Percentiles rank a stretch among this genome's conserved stretches.
phyloP scores from a whole-genome alignment of 1,140 invertebrate species.

The Nasonia giraulti region DNA sequence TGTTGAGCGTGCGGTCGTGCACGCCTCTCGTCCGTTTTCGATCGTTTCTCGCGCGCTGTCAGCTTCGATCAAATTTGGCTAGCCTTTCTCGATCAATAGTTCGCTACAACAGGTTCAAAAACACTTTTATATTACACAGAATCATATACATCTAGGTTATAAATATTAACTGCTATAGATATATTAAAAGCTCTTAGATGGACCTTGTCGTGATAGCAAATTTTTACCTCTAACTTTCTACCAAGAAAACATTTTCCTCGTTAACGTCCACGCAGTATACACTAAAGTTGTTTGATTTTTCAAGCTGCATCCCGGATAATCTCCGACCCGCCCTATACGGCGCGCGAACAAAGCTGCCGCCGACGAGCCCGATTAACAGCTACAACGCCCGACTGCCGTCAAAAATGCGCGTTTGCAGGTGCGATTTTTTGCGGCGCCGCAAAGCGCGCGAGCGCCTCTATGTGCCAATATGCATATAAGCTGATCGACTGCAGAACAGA shows the following conservation, averaged over 20 bases:
- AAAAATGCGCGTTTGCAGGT: not conserved
- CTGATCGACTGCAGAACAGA: slow-evolving; percentile 8
- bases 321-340: too few relatives aligned
- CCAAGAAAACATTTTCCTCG: too few relatives aligned
- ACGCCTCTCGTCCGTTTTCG: slow-evolving; percentile 1
- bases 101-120: not conserved
- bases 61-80: not conserved
- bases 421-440: not conserved
- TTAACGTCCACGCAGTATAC: too few relatives aligned
- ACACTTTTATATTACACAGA: not conserved
- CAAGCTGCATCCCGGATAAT: too few relatives aligned
- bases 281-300: too few relatives aligned
- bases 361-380: too few relatives aligned
- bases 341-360: too few relatives aligned
- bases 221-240: too few relatives aligned
- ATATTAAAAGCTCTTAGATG: too few relatives aligned
- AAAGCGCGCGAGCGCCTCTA: not conserved
- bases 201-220: too few relatives aligned
- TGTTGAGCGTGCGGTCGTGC: slow-evolving; percentile 44
- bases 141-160: too few relatives aligned
- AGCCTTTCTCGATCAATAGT: not conserved
- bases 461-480: slow-evolving; percentile 9
- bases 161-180: too few relatives aligned
- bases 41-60: slow-evolving; percentile 5
- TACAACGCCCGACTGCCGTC: not conserved